Base-by-base conservation (phyloP, 2,797 vertebrate genomes). In the Clarias platycephalus region DNA sequence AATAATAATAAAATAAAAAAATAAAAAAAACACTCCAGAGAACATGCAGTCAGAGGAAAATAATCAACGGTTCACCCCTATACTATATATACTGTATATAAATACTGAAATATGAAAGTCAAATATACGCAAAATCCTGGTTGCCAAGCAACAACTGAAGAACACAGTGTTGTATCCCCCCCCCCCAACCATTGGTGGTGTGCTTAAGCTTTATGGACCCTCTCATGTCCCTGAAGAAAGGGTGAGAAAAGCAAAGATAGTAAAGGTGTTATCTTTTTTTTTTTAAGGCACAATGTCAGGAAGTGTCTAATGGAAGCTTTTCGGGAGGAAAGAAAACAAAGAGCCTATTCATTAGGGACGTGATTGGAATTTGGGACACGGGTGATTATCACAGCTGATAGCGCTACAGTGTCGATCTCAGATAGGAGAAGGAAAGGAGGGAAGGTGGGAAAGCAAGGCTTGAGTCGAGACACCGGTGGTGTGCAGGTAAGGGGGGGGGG, bases 251-350 rank as follows among this genome's bases (percentile, higher is more conserved):
- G 75, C 68, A 74, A 81, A 75, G 76, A 81, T 31, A 49, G 60
- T 60, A 60, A 55, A 84, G 53, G 64, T 77, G 82, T 70, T 81
- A 34, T 82, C 63, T 86, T 77, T 86, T 22, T 18, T 20, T 34
- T 5, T 72, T 49, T 72, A 37, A 53, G 77, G 71, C 79, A 84
- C 71, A 84, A 80, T 44, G 83, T 74, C 49, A 84, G 87, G 87
- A 89, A 89, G 85, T 88, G 81, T 83, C 82, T 88, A 88, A 80
- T 80, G 77, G 87, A 53, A 88, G 76, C 80, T 84, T 82, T 62
- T 40, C 4, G 20, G 26, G n/a, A 68, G 68, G 74, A 79, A 15
- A 4, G 34, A 68, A 86, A 83, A 88, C 87, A 90, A 88, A 86
- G 85, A 72, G 58, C 26, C 86, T 66, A 85, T 87, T 90, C 87